A percentile compares a stretch with the other conserved stretches of the same genome.
Conservation (phyloP, 2,888 invertebrate species). For the Pycnomerus fuliginosus region DNA sequence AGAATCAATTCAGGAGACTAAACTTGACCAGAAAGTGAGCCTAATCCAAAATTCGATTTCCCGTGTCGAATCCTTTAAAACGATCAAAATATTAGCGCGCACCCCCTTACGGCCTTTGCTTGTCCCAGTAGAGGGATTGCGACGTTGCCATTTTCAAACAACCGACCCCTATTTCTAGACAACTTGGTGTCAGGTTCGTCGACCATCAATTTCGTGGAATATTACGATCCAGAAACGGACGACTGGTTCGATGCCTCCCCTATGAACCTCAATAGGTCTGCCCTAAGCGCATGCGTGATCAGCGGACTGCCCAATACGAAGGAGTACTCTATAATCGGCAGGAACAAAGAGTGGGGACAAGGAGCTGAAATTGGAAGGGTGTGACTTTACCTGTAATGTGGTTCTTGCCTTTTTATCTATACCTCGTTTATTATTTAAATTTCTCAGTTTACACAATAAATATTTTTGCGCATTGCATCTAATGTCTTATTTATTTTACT, state of each 20-base stretch:
- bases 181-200: conserved; percentile 59
- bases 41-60: too few relatives aligned
- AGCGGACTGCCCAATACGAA: conserved; percentile 68
- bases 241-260: conserved; percentile 70
- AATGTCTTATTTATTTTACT: too few relatives aligned
- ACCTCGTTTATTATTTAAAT: conserved; percentile 17
- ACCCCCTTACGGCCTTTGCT: too few relatives aligned
- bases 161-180: conserved; percentile 24
- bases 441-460: conserved; percentile 20
- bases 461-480: too few relatives aligned
- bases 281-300: conserved; percentile 76
- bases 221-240: conserved; percentile 63
- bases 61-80: too few relatives aligned
- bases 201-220: conserved; percentile 75
- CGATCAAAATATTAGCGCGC: too few relatives aligned
- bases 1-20: too few relatives aligned
- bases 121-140: too few relatives aligned
- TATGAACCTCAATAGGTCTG: conserved; percentile 81
- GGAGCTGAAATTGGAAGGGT: conserved; percentile 37
- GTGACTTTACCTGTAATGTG: conserved; percentile 15
- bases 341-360: conserved; percentile 39
- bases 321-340: conserved; percentile 60
- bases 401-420: conserved; percentile 24
- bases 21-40: too few relatives aligned
- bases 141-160: too few relatives aligned